Evolutionary conservation across 2,888 invertebrate species (phyloP), one percentile per base, ranked within the genome.

Genomic region (Axea sp.): DNA sequence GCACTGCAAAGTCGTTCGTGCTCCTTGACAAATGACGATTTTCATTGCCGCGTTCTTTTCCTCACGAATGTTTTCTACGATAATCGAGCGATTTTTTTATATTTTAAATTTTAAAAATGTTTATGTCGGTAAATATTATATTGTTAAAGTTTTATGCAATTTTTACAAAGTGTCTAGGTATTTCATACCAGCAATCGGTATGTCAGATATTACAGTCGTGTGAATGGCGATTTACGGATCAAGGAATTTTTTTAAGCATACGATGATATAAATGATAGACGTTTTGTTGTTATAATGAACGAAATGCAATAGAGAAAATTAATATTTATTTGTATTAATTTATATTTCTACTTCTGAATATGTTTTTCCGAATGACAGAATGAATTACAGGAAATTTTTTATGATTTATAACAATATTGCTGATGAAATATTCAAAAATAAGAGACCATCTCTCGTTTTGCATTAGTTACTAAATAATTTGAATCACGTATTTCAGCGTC

Each of bases 31-130:
- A 65, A 47, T 35, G 37, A 51, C 43, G 1, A 31, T 43, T 35
- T 11, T 69, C 31, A 57, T 51, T 9, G 72, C 43, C 49, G 41
- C 64, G 64, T 9, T 35, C 57, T 12, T 59, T 59, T 65, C 17
- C 49, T 17, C 1, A 19, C 17, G 12, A 26, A 31, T 26, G 15
- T 41, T 39, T 62, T 51, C 64, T 17, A 37, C 51, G 35, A 59
- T 8, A 22, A 59, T 17, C 57, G 51, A 59, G 59, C 59, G 59
- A 43, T 43, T 59, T 57, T 64, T 59, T 65, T 51, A 1, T 60
- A 72, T 73, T 65, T 49, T 65, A 65, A 65, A 73, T 65, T 73
- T 73, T 73, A 65, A 53, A 67, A 73, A 47, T 73, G 67, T 73
- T 73, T 67, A 53, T 60, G 60, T 73, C 60, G 55, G 55, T 60